Conservation (phyloP, 2,888 invertebrate species). For the Epiblema foenella region DNA sequence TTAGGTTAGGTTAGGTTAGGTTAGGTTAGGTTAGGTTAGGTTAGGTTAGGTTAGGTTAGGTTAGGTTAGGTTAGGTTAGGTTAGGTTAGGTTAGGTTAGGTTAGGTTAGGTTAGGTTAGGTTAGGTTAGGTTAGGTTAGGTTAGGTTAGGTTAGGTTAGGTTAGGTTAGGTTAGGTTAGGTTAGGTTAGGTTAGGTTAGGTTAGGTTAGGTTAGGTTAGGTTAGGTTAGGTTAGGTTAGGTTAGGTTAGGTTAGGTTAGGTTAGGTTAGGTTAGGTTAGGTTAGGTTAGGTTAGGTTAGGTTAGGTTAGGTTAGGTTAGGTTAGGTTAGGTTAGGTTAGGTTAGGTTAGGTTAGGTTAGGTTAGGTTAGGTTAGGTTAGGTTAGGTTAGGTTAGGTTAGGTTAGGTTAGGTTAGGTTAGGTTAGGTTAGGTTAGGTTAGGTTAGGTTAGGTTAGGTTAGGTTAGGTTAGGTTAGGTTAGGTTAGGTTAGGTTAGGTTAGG, state of each 20-base stretch:
- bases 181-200: slow-evolving; percentile 42
- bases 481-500: slow-evolving; percentile 29
- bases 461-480: slow-evolving; percentile 32
- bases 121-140: slow-evolving; percentile 41
- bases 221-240: slow-evolving; percentile 38
- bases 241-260: slow-evolving; percentile 41
- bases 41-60: slow-evolving; percentile 41
- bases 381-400: slow-evolving; percentile 24
- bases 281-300: slow-evolving; percentile 41
- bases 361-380: slow-evolving; percentile 41
- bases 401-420: slow-evolving; percentile 38
- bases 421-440: slow-evolving; percentile 37
- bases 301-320: slow-evolving; percentile 41
- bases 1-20: slow-evolving; percentile 41
- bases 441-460: slow-evolving; percentile 34
- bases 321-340: slow-evolving; percentile 41
- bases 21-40: slow-evolving; percentile 41
- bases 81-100: slow-evolving; percentile 41
- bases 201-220: slow-evolving; percentile 42
- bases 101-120: slow-evolving; percentile 41
- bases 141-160: slow-evolving; percentile 41
- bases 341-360: slow-evolving; percentile 41
- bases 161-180: slow-evolving; percentile 39
- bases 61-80: slow-evolving; percentile 41
- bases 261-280: slow-evolving; percentile 41